Percentiles rank a stretch among this genome's conserved stretches.
phyloP scores from a whole-genome alignment of 2,888 invertebrate genomes.

The Trachelus stipa region DNA sequence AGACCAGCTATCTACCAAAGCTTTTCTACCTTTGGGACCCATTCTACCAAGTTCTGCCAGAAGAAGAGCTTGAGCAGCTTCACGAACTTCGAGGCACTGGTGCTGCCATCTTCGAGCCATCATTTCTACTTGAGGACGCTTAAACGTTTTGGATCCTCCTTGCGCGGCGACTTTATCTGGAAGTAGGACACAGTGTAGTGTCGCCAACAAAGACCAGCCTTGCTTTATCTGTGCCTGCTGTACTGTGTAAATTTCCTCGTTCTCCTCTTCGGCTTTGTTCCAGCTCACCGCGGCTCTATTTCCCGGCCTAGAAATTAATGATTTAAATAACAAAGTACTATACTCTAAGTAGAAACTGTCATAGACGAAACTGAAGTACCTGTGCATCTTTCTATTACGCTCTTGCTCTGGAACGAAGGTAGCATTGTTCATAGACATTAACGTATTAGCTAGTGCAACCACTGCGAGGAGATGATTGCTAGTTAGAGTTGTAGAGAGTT shows the following conservation, averaged over 20 bases:
- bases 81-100: slow-evolving; percentile 92
- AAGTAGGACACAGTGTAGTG: slow-evolving; percentile 94
- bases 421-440: slow-evolving; percentile 98
- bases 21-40: slow-evolving; percentile 91
- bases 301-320: slow-evolving; percentile 69
- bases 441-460: slow-evolving; percentile 94
- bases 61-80: slow-evolving; percentile 95
- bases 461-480: slow-evolving; percentile 96
- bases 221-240: slow-evolving; percentile 95
- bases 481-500: slow-evolving; percentile 92
- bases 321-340: slow-evolving; percentile 7
- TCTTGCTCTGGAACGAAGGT: slow-evolving; percentile 92
- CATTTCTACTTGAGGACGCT: slow-evolving; percentile 97
- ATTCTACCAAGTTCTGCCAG: slow-evolving; percentile 91
- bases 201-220: slow-evolving; percentile 96
- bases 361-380: slow-evolving; percentile 63
- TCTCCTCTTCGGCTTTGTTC: slow-evolving; percentile 82
- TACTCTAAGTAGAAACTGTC: neutral
- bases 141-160: slow-evolving; percentile 82
- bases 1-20: slow-evolving; percentile 95
- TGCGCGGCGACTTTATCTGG: slow-evolving; percentile 88
- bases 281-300: slow-evolving; percentile 74
- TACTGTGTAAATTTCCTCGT: slow-evolving; percentile 84
- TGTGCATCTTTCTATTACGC: slow-evolving; percentile 80
- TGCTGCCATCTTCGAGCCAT: slow-evolving; percentile 99